Evolutionary conservation across 2,888 invertebrate genomes (phyloP), one percentile per base, ranked within the genome.

Genomic region (Melieria crassipennis): DNA sequence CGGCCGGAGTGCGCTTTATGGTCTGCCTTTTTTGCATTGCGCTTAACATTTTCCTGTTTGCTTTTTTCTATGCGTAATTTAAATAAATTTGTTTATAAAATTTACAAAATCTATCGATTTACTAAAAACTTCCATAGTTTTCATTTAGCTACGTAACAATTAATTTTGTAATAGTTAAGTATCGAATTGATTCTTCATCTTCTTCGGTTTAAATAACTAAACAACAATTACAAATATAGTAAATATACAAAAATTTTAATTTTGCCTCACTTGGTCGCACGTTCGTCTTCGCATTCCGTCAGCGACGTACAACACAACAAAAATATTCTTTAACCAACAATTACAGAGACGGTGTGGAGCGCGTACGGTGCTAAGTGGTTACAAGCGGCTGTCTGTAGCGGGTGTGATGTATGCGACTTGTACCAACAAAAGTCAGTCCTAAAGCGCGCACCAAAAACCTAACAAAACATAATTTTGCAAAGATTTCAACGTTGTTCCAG

Each of bases 311-410:
- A 42, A 65, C 68, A 7, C 62, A 75, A 76, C 77, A 72, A 72
- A 46, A 56, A 56, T n/a, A 65, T 43, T 56, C 4, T 11, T 47
- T 30, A 13, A 65, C 47, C 30, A 65, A 55, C 55, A 56, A 65
- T 57, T 46, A 77, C 78, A 80, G 78, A 78, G 80, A n/a, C 5
- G 10, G 30, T 30, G 16, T 16, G 42, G 10, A 61, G 9, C 7
- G 9, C 4, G 75, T 74, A 82, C 79, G 79, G 76, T 75, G 75
- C 75, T 70, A 78, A 78, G 79, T 65, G 79, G 80, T 78, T 76
- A 78, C 79, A 30, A 3, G 30, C 30, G 30, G 3, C 30, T 30
- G 30, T 30, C 30, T 30, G 30, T 30, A 30, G n/a, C n/a, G n/a
- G 30, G 30, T 16, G 16, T 16, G 16, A 16, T 30, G 30, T 30